A percentile compares a stretch with the other conserved stretches of the same genome.
Conservation (phyloP, 2,888 invertebrate genomes). For the Clanis bilineata region DNA sequence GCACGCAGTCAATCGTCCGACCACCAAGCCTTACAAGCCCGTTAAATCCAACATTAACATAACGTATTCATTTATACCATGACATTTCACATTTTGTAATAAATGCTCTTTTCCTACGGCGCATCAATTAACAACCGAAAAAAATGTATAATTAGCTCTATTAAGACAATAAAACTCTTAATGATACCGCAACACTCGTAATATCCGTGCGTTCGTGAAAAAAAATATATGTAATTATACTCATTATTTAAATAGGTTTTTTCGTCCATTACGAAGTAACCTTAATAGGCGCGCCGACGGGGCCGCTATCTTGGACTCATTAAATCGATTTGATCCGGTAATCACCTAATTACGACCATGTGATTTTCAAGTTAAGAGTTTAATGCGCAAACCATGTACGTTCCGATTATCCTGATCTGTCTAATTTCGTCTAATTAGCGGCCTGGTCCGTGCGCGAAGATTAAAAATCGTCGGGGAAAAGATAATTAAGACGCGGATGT, state of each 20-base stretch:
- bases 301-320: slow-evolving; percentile 77
- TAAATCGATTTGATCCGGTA: slow-evolving; percentile 82
- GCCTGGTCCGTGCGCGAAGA: slow-evolving; percentile 43
- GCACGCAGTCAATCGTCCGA: slow-evolving; percentile 38
- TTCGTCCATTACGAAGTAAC: slow-evolving; percentile 72
- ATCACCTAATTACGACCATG: slow-evolving; percentile 79
- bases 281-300: slow-evolving; percentile 72
- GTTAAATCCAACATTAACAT: slow-evolving; percentile 77
- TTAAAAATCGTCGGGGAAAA: slow-evolving; percentile 36
- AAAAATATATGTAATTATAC: slow-evolving; percentile 77
- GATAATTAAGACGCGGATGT: slow-evolving; percentile 34
- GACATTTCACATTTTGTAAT: slow-evolving; percentile 81
- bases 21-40: slow-evolving; percentile 68
- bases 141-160: slow-evolving; percentile 81
- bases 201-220: slow-evolving; percentile 78
- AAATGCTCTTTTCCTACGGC: slow-evolving; percentile 76
- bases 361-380: slow-evolving; percentile 71
- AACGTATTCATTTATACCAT: slow-evolving; percentile 79
- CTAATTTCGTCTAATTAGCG: slow-evolving; percentile 69
- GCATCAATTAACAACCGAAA: slow-evolving; percentile 80
- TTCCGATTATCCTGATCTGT: slow-evolving; percentile 67
- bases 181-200: slow-evolving; percentile 80
- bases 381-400: slow-evolving; percentile 79
- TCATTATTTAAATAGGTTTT: slow-evolving; percentile 82
- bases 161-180: slow-evolving; percentile 82